Evolutionary conservation across 53 echinoderm and acorn worm genomes (phyloP).

Genomic region (Mesocentrotus franciscanus): DNA sequence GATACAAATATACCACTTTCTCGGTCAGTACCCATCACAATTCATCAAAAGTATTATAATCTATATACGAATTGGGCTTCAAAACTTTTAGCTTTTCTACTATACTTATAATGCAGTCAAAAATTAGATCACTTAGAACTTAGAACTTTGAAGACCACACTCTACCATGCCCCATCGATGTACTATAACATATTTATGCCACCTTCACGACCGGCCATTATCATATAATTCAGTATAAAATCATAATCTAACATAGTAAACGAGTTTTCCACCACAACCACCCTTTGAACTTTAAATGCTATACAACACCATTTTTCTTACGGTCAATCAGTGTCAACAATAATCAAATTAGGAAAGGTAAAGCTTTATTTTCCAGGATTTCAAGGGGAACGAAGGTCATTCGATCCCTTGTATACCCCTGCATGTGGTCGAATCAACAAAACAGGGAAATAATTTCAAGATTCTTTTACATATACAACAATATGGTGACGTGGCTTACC

Average conservation of each 20-base stretch:
- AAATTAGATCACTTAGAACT: too few relatives aligned
- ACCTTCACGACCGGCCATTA: too few relatives aligned
- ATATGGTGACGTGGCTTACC: not conserved
- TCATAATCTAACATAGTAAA: not conserved
- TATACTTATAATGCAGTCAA: too few relatives aligned
- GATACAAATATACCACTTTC: not conserved
- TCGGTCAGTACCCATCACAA: not conserved
- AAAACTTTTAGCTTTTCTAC: too few relatives aligned
- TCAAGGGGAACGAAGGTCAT: conserved; percentile 5
- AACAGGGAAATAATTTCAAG: conserved; percentile 31
- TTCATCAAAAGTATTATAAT: too few relatives aligned
- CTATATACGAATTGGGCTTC: too few relatives aligned
- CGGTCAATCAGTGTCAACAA: conserved; percentile 32
- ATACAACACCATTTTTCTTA: not conserved
- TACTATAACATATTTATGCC: too few relatives aligned
- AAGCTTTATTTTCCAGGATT: not conserved
- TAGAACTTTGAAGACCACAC: too few relatives aligned
- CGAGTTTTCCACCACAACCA: not conserved
- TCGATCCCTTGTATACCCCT: not conserved
- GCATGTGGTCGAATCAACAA: conserved; percentile 51
- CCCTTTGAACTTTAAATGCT: not conserved
- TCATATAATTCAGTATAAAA: not conserved
- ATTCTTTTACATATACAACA: conserved; percentile 24
- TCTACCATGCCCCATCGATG: too few relatives aligned
- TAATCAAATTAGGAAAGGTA: conserved; percentile 16